Conservation (phyloP, 2,113 vertebrate species). For the Carassius auratus region DNA sequence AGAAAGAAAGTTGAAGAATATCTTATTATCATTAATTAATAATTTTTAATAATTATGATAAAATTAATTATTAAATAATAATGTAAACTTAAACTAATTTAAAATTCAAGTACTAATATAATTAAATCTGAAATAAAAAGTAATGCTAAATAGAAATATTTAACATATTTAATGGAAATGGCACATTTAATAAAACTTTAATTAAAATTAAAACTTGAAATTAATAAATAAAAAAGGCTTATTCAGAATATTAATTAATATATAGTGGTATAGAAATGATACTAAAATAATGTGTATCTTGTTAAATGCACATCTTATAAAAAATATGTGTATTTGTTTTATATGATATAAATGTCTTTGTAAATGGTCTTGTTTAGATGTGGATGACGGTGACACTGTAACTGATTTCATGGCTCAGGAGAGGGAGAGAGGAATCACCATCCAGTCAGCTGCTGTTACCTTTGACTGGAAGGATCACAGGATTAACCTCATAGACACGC, state of each 20-base stretch:
- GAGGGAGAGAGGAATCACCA: conserved; percentile 95
- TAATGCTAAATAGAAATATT: background rate
- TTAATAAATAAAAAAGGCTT: background rate
- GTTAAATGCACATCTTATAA: background rate
- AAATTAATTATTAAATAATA: background rate
- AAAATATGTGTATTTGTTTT: background rate
- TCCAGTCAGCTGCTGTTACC: conserved; percentile 95
- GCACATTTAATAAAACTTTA: background rate
- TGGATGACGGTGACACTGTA: conserved; percentile 97
- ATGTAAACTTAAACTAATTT: background rate
- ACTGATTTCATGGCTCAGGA: conserved; percentile 98
- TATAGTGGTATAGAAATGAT: background rate
- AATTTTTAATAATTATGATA: background rate
- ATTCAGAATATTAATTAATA: background rate
- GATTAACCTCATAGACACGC: conserved; percentile 96
- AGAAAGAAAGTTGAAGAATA: background rate
- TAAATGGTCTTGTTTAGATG: conserved; percentile 75
- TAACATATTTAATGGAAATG: background rate
- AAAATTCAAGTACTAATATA: background rate
- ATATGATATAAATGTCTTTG: background rate
- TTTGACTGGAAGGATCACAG: conserved; percentile 94
- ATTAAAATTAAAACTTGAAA: background rate
- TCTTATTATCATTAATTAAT: background rate
- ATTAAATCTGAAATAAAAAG: background rate
- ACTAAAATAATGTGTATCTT: too few species aligned